Conservation (phyloP, 1,140 invertebrate genomes). For the Theocolax elegans region DNA sequence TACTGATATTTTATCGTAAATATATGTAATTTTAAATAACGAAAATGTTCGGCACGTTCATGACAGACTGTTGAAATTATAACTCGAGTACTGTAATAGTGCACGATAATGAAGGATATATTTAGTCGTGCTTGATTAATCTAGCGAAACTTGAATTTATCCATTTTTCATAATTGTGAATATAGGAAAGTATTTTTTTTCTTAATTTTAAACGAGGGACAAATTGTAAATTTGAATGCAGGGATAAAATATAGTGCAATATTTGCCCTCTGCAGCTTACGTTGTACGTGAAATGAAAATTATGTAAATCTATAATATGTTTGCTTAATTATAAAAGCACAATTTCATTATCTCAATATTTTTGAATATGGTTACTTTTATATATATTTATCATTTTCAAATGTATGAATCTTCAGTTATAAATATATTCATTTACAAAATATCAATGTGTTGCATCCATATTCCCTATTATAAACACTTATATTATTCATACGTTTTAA, state of each 20-base stretch:
- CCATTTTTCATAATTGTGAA: neutral
- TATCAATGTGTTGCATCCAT: too few species aligned
- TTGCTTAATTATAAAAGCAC: slow-evolving; percentile 12
- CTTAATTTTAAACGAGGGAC: neutral
- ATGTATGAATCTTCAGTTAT: neutral
- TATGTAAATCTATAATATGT: slow-evolving; percentile 1
- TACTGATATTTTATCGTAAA: slow-evolving; percentile 14
- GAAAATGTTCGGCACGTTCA: slow-evolving; percentile 9
- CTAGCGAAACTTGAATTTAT: neutral
- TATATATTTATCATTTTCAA: neutral
- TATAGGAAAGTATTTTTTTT: neutral
- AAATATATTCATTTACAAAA: slow-evolving; percentile 1
- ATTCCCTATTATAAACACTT: too few species aligned
- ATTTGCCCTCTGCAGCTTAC: neutral
- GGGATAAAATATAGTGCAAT: neutral
- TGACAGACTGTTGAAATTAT: slow-evolving; percentile 2
- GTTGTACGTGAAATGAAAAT: neutral
- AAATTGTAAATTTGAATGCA: neutral
- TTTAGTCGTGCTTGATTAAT: slow-evolving; percentile 2
- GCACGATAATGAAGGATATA: too few species aligned
- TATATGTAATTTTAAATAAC: slow-evolving; percentile 26
- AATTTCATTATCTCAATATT: neutral
- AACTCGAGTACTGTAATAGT: too few species aligned
- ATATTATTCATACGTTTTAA: too few species aligned
- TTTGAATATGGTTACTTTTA: slow-evolving; percentile 9